Conservation (phyloP, 2,888 invertebrate species). For the Tinea semifulvella region DNA sequence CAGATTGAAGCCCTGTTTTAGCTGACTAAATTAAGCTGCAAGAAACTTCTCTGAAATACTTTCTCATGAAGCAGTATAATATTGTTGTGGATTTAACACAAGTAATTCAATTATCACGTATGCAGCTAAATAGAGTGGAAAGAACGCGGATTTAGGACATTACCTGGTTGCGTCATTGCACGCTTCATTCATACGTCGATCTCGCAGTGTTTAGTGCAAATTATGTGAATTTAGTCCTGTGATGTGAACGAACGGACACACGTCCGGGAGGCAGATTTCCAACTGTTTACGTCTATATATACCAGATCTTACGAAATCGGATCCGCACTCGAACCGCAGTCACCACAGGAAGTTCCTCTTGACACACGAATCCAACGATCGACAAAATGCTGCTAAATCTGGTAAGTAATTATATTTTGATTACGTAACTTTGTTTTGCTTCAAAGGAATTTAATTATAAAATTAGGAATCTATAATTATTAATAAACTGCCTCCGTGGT, state of each 20-base stretch:
- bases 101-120: not conserved
- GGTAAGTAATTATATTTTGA: constrained; percentile 40
- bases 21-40: too few relatives aligned
- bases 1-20: too few relatives aligned
- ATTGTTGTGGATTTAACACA: too few relatives aligned
- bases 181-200: constrained; percentile 40
- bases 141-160: constrained; percentile 4
- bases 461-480: too few relatives aligned
- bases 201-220: constrained; percentile 42
- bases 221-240: constrained; percentile 51
- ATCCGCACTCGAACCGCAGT: constrained; percentile 54
- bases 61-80: too few relatives aligned
- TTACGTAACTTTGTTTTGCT: too few relatives aligned
- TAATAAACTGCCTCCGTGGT: too few relatives aligned
- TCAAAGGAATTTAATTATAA: too few relatives aligned
- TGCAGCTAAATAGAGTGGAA: constrained; percentile 7
- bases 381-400: constrained; percentile 39
- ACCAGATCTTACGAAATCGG: constrained; percentile 59
- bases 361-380: constrained; percentile 24
- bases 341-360: constrained; percentile 53
- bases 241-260: constrained; percentile 31
- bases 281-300: constrained; percentile 45
- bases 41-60: too few relatives aligned
- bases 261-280: constrained; percentile 33
- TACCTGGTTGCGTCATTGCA: not conserved